Evolutionary conservation across 2,797 vertebrate genomes (phyloP).

Genomic region (Chelon labrosus): DNA sequence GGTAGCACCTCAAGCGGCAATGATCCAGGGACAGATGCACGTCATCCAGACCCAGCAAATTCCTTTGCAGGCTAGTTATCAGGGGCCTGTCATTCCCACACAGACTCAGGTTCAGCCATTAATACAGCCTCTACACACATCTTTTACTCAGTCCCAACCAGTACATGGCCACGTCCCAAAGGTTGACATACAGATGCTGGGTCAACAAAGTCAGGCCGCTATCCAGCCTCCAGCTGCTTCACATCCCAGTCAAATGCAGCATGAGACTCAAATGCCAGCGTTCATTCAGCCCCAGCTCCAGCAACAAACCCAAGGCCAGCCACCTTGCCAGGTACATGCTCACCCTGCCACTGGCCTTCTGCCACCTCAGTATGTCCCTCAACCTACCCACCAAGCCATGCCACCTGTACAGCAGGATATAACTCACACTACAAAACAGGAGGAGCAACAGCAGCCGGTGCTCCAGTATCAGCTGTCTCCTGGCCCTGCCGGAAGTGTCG

Average conservation of each 20-base stretch:
- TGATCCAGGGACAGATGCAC: conserved; percentile 67
- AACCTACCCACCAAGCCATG: conserved; percentile 68
- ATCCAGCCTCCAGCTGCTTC: conserved; percentile 55
- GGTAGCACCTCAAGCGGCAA: conserved; percentile 38
- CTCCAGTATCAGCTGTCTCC: conserved; percentile 81
- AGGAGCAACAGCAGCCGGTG: conserved; percentile 64
- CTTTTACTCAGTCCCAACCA: conserved; percentile 51
- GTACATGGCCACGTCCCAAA: conserved; percentile 44
- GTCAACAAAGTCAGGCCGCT: conserved; percentile 62
- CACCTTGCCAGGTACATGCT: conserved; percentile 49
- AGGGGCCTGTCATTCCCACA: conserved; percentile 56
- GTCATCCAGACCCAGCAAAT: conserved; percentile 69
- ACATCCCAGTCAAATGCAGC: conserved; percentile 58
- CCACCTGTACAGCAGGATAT: conserved; percentile 71
- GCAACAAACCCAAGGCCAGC: conserved; percentile 62
- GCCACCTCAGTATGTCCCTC: conserved; percentile 72
- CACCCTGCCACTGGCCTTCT: conserved; percentile 64
- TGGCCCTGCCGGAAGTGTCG: conserved; percentile 57
- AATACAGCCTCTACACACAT: conserved; percentile 57
- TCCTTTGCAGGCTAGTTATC: conserved; percentile 70
- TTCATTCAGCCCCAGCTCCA: conserved; percentile 65
- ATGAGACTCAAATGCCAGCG: conserved; percentile 56
- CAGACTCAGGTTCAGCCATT: conserved; percentile 68
- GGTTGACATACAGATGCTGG: conserved; percentile 52
- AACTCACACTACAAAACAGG: conserved; percentile 64